These are phyloP conservation scores for Enteromius argenteus DNA, from an alignment of 2,797 vertebrate species.

Conservation along the genomic window DNA sequence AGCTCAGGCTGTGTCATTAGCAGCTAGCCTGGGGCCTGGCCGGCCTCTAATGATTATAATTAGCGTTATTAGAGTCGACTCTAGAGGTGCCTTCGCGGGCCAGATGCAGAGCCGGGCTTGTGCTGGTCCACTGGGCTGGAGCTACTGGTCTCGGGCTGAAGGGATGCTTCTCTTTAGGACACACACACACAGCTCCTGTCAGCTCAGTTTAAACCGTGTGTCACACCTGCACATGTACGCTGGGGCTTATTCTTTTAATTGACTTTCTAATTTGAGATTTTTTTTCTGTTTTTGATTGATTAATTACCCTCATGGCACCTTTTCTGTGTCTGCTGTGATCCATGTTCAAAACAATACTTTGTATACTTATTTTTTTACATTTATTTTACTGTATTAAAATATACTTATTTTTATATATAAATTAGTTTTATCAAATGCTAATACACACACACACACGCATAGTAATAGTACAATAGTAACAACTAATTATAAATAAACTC, in stretches of 20 bases:
- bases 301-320: constrained; percentile 63
- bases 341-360: neutral
- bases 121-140: constrained; percentile 63
- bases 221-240: constrained; percentile 74
- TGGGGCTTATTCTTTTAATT: constrained; percentile 89
- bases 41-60: constrained; percentile 79
- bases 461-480: too few species aligned
- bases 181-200: constrained; percentile 79
- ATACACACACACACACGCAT: neutral
- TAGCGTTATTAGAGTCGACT: constrained; percentile 79
- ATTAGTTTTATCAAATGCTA: neutral
- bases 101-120: constrained; percentile 56
- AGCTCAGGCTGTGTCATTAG: constrained; percentile 65
- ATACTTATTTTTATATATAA: neutral
- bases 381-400: neutral
- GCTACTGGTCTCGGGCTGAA: constrained; percentile 65
- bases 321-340: neutral
- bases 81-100: constrained; percentile 47
- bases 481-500: neutral
- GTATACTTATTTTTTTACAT: neutral
- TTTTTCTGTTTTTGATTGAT: constrained; percentile 58
- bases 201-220: constrained; percentile 80
- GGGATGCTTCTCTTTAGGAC: constrained; percentile 57
- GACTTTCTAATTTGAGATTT: constrained; percentile 83
- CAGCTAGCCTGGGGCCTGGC: constrained; percentile 71